Conservation (phyloP, 2,888 invertebrate species). For the Macrosoma leucophasiata region DNA sequence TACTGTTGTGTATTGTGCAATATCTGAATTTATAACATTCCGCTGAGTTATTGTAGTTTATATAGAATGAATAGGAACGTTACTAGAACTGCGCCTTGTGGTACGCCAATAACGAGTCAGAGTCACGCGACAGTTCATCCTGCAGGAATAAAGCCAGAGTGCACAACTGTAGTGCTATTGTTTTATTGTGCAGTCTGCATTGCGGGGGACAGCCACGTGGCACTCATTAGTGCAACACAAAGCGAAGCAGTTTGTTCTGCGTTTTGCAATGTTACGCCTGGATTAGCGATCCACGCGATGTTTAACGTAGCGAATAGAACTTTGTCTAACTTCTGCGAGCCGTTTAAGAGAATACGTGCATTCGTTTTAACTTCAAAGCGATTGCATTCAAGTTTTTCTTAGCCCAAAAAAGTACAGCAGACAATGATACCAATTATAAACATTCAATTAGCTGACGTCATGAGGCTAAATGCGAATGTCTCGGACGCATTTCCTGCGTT, state of each 20-base stretch:
- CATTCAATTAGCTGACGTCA: conserved; percentile 47
- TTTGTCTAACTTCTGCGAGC: conserved; percentile 40
- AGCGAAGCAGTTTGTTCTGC: conserved; percentile 69
- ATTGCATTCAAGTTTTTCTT: neutral
- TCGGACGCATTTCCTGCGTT: conserved; percentile 48
- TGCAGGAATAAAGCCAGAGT: conserved; percentile 66
- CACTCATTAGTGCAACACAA: conserved; percentile 71
- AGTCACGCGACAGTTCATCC: conserved; percentile 68
- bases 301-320: conserved; percentile 59
- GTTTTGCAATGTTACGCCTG: conserved; percentile 66
- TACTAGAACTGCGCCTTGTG: conserved; percentile 47
- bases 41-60: too few relatives aligned
- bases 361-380: too few relatives aligned
- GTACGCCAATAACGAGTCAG: conserved; percentile 51
- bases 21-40: too few relatives aligned
- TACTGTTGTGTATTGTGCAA: too few relatives aligned
- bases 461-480: conserved; percentile 46
- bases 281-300: conserved; percentile 63
- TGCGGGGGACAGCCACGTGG: conserved; percentile 74
- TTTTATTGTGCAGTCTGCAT: conserved; percentile 74
- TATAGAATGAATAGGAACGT: conserved; percentile 48
- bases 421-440: conserved; percentile 24
- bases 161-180: conserved; percentile 63
- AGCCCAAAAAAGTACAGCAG: neutral
- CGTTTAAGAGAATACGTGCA: too few relatives aligned